These are phyloP conservation scores for Lydus trimaculatus DNA, from an alignment of 2,888 invertebrate genomes.

Conservation along the genomic window DNA sequence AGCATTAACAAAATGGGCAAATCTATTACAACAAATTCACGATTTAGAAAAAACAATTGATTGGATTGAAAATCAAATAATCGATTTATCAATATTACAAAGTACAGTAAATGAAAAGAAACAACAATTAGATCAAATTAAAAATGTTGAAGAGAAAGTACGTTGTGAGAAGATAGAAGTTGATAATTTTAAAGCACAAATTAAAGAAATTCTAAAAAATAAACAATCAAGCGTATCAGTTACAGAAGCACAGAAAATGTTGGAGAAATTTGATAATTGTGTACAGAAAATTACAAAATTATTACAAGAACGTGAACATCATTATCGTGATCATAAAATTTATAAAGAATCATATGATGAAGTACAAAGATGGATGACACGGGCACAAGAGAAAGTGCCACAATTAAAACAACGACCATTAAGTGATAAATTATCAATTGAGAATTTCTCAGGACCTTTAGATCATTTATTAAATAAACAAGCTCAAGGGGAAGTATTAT, in stretches of 20 bases:
- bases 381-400: constrained; percentile 89
- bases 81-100: constrained; percentile 78
- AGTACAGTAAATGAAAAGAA: constrained; percentile 87
- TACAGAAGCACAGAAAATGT: constrained; percentile 82
- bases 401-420: constrained; percentile 83
- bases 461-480: constrained; percentile 87
- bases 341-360: constrained; percentile 94
- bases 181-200: constrained; percentile 83
- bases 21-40: constrained; percentile 87
- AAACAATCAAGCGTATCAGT: constrained; percentile 86
- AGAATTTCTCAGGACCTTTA: constrained; percentile 86
- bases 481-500: constrained; percentile 86
- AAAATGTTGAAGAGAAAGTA: constrained; percentile 86
- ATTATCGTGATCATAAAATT: constrained; percentile 85
- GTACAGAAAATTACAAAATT: constrained; percentile 75
- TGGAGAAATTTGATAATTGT: constrained; percentile 82
- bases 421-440: constrained; percentile 87
- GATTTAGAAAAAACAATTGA: constrained; percentile 82
- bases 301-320: constrained; percentile 80
- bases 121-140: constrained; percentile 83
- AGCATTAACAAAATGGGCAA: constrained; percentile 90
- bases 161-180: constrained; percentile 91
- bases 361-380: constrained; percentile 84
- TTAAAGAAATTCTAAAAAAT: constrained; percentile 83
- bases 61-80: constrained; percentile 76